Conservation (phyloP, 1,140 invertebrate species). For the Philaenus spumarius region DNA sequence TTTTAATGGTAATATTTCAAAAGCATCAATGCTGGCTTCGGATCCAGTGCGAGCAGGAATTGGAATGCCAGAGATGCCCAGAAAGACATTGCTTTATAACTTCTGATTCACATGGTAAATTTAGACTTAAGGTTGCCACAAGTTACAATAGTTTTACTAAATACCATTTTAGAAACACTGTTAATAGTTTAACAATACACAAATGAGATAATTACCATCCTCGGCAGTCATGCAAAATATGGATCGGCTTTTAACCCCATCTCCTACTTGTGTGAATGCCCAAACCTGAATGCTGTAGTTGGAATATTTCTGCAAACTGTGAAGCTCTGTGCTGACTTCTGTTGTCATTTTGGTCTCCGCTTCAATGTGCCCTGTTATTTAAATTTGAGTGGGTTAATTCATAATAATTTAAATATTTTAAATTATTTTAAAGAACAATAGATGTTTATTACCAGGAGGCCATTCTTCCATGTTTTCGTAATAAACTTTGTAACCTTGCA, state of each 20-base stretch:
- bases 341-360: slow-evolving; percentile 26
- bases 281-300: slow-evolving; percentile 50
- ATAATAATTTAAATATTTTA: not conserved
- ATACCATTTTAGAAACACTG: too few relatives aligned
- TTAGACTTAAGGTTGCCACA: too few relatives aligned
- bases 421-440: not conserved
- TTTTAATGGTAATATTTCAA: too few relatives aligned
- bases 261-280: slow-evolving; percentile 50
- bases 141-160: too few relatives aligned
- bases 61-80: too few relatives aligned
- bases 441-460: slow-evolving; percentile 13
- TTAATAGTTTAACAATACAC: too few relatives aligned
- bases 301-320: slow-evolving; percentile 46
- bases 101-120: too few relatives aligned
- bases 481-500: slow-evolving; percentile 73
- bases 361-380: slow-evolving; percentile 29
- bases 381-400: not conserved
- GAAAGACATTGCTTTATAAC: too few relatives aligned
- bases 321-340: slow-evolving; percentile 21
- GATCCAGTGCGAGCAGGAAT: too few relatives aligned
- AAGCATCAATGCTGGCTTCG: too few relatives aligned
- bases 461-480: slow-evolving; percentile 53
- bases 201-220: too few relatives aligned
- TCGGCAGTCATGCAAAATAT: slow-evolving; percentile 48
- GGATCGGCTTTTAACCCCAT: slow-evolving; percentile 44